Percentiles rank a stretch among this genome's conserved stretches.
phyloP scores from a whole-genome alignment of 2,888 invertebrate genomes.

The Neuroscelio doddi region DNA sequence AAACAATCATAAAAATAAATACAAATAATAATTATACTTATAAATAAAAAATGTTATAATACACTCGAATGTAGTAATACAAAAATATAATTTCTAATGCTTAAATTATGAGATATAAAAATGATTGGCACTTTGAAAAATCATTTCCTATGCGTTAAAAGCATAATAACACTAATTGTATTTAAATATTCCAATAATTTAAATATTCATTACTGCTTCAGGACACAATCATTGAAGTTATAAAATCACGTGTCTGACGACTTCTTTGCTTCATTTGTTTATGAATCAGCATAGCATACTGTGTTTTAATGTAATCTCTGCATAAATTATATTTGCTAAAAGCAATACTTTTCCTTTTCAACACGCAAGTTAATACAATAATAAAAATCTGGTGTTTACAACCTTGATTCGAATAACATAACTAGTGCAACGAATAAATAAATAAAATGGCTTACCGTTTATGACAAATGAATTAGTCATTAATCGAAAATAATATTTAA shows the following conservation, averaged over 20 bases:
- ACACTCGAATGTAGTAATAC: too few species aligned
- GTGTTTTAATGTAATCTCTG: conserved; percentile 35
- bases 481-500: too few species aligned
- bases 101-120: too few species aligned
- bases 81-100: too few species aligned
- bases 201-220: conserved; percentile 37
- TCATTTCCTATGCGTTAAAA: not conserved
- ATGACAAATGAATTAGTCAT: too few species aligned
- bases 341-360: conserved; percentile 40
- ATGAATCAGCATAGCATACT: conserved; percentile 39
- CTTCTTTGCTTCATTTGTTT: conserved; percentile 38
- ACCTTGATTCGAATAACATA: too few species aligned
- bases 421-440: too few species aligned
- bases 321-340: conserved; percentile 45
- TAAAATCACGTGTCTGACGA: conserved; percentile 32
- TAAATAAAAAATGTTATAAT: too few species aligned
- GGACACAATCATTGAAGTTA: conserved; percentile 31
- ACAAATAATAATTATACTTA: too few species aligned
- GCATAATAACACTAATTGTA: not conserved
- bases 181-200: conserved; percentile 1
- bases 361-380: conserved; percentile 36
- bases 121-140: too few species aligned
- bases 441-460: too few species aligned
- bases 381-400: conserved; percentile 37
- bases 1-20: too few species aligned